Conservation (phyloP, 2,113 vertebrate genomes). For the Gobius niger region DNA sequence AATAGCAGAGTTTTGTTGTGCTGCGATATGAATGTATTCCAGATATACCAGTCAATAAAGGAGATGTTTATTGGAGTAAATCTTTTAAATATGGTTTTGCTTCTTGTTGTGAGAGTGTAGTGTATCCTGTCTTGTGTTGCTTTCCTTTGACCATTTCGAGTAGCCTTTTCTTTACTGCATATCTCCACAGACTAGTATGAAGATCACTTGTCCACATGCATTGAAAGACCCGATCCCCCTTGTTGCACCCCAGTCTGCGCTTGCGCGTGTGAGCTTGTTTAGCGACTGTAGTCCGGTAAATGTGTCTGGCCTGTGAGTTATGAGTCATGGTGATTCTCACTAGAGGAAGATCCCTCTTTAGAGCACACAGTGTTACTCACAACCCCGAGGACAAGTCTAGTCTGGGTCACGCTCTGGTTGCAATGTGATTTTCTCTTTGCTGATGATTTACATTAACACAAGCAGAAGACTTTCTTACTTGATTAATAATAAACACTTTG, state of each 20-base stretch:
- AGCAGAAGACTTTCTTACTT: background rate
- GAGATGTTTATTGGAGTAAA: constrained; percentile 82
- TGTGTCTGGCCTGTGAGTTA: constrained; percentile 42
- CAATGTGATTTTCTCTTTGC: background rate
- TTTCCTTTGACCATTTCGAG: constrained; percentile 6
- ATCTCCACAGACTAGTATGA: constrained; percentile 40
- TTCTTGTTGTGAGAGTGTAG: constrained; percentile 9
- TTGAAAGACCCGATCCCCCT: constrained; percentile 9
- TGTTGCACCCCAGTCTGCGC: background rate
- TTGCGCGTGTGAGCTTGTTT: constrained; percentile 35
- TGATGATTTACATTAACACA: background rate
- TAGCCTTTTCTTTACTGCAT: constrained; percentile 6
- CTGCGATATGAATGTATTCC: constrained; percentile 63
- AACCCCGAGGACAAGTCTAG: constrained; percentile 7
- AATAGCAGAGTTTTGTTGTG: constrained; percentile 45
- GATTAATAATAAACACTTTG: background rate
- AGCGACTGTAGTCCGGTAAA: constrained; percentile 28
- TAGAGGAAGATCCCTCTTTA: constrained; percentile 10
- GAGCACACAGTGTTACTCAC: background rate
- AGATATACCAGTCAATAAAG: constrained; percentile 88
- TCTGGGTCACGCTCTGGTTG: constrained; percentile 4
- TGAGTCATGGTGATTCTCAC: constrained; percentile 52
- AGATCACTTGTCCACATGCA: constrained; percentile 17
- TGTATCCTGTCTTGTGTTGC: constrained; percentile 13
- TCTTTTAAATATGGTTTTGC: constrained; percentile 77